These are phyloP conservation scores for Choristoneura fumiferana DNA, from an alignment of 1,140 invertebrate genomes.

Conservation along the genomic window DNA sequence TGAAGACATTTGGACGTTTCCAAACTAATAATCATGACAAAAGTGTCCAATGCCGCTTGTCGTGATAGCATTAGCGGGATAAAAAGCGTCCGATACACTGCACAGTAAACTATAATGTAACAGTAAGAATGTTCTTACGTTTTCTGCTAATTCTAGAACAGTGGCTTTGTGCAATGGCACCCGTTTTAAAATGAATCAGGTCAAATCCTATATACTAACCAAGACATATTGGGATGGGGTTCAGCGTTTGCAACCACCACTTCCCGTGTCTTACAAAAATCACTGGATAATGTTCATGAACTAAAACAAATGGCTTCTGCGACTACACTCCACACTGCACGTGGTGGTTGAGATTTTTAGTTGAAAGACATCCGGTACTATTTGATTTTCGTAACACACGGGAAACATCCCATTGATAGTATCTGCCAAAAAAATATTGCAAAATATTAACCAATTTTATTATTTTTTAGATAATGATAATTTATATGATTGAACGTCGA, in stretches of 20 bases:
- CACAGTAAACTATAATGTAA: neutral
- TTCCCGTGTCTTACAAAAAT: neutral
- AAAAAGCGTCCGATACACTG: neutral
- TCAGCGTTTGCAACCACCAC: no score
- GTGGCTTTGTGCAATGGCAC: neutral
- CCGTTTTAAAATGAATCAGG: neutral
- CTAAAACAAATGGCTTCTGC: neutral
- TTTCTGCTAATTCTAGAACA: no score
- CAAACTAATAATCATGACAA: slow-evolving; percentile 15
- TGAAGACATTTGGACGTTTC: slow-evolving; percentile 5
- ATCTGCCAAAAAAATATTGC: no score
- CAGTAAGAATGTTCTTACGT: neutral
- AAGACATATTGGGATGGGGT: neutral
- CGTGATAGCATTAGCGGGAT: slow-evolving; percentile 16
- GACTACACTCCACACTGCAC: no score
- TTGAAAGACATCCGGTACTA: neutral
- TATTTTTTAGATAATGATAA: no score
- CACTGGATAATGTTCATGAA: neutral
- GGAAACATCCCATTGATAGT: no score
- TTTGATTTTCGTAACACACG: neutral
- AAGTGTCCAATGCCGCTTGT: slow-evolving; percentile 12
- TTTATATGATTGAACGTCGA: no score
- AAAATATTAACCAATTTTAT: no score
- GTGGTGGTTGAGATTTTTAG: neutral
- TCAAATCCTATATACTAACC: neutral